Percentiles rank a stretch among this genome's conserved stretches.
Conservation (phyloP, 2,797 vertebrate species). For the Poeciliopsis paucimaculata region DNA sequence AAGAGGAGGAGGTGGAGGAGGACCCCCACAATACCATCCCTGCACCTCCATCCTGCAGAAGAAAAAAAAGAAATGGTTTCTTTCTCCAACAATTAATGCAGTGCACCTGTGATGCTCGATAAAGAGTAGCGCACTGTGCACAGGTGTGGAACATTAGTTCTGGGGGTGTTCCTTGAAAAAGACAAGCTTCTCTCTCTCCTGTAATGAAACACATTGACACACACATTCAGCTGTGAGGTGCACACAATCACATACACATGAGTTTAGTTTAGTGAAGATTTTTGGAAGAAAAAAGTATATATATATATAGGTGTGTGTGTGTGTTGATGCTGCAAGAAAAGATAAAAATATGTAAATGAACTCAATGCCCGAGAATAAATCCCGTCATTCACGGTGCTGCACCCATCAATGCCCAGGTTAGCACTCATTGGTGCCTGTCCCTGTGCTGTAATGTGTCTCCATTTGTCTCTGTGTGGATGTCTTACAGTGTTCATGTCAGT, state of each 20-base stretch:
- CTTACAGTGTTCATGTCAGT: slow-evolving; percentile 24
- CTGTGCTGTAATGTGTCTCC: slow-evolving; percentile 9
- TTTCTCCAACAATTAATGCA: slow-evolving; percentile 87
- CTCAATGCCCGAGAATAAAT: slow-evolving; percentile 77
- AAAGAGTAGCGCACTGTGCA: slow-evolving; percentile 85
- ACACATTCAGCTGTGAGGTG: slow-evolving; percentile 39
- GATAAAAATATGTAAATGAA: slow-evolving; percentile 83
- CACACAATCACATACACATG: slow-evolving; percentile 11
- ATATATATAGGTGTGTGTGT: neutral
- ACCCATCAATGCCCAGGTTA: slow-evolving; percentile 69
- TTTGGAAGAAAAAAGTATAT: neutral
- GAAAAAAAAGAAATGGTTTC: slow-evolving; percentile 77
- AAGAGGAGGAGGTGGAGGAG: slow-evolving; percentile 52
- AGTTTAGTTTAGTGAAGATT: slow-evolving; percentile 31
- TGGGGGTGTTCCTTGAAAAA: slow-evolving; percentile 87
- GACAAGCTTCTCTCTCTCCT: slow-evolving; percentile 74
- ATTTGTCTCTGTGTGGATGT: slow-evolving; percentile 29
- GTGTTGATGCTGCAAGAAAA: slow-evolving; percentile 64
- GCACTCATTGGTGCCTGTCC: slow-evolving; percentile 27
- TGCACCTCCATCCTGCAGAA: slow-evolving; percentile 36
- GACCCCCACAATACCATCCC: slow-evolving; percentile 57
- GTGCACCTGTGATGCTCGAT: slow-evolving; percentile 88
- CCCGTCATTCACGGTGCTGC: slow-evolving; percentile 75
- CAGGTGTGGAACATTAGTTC: slow-evolving; percentile 90
- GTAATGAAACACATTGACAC: slow-evolving; percentile 74